Percentiles rank a stretch among this genome's conserved stretches.
phyloP scores from a whole-genome alignment of 2,113 vertebrate genomes.

The Hyperoodon ampullatus region DNA sequence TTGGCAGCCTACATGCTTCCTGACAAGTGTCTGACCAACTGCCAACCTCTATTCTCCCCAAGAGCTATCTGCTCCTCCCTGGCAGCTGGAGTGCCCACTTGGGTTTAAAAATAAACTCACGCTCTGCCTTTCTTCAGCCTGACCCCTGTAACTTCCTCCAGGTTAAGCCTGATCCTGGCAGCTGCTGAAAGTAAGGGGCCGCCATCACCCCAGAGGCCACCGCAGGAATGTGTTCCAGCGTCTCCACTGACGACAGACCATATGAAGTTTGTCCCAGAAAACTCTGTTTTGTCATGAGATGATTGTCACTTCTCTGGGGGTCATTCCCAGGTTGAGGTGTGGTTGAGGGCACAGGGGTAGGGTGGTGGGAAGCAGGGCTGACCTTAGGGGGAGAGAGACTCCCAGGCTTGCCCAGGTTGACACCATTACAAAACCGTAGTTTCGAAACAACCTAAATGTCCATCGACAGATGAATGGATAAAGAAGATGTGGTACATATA shows the following conservation, averaged over 20 bases:
- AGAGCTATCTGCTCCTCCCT: conserved; percentile 47
- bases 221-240: accelerated
- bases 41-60: conserved; percentile 53
- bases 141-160: conserved; percentile 8
- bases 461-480: neutral
- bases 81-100: conserved; percentile 67
- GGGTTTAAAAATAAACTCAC: conserved; percentile 72
- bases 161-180: neutral
- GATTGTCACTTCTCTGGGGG: neutral
- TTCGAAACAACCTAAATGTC: neutral
- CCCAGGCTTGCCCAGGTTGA: neutral
- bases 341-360: neutral
- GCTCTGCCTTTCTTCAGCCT: conserved; percentile 50
- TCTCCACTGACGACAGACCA: neutral
- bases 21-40: conserved; percentile 58
- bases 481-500: neutral
- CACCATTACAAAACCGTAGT: neutral
- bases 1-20: conserved; percentile 40
- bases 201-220: neutral
- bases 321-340: neutral
- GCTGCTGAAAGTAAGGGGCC: neutral
- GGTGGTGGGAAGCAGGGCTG: neutral
- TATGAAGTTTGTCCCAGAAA: neutral
- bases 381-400: neutral
- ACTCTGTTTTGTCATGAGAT: neutral